phyloP scores from a whole-genome alignment of 2,888 invertebrate species.

The Thalpophila matura region DNA sequence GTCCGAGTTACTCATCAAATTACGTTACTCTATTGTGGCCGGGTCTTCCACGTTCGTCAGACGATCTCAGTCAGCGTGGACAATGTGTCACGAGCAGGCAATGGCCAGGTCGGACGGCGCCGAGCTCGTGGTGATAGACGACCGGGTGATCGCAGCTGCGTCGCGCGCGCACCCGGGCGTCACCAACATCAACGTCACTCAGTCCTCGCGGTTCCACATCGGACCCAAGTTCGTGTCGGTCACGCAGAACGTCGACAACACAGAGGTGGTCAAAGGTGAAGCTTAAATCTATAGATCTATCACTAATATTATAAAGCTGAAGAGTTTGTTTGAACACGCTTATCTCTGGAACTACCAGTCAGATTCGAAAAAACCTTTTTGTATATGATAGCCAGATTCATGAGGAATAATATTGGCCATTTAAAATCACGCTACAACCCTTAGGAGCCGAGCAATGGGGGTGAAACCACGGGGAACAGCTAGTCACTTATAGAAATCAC shows the following conservation, averaged over 20 bases:
- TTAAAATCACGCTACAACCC: too few species aligned
- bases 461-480: too few species aligned
- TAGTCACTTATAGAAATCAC: too few species aligned
- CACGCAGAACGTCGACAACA: constrained; percentile 82
- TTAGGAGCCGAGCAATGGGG: too few species aligned
- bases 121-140: constrained; percentile 75
- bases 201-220: constrained; percentile 80
- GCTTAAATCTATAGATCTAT: too few species aligned
- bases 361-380: too few species aligned
- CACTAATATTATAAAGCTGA: too few species aligned
- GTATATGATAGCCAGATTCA: too few species aligned
- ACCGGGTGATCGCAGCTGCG: constrained; percentile 61
- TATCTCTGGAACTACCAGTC: too few species aligned
- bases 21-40: constrained; percentile 65
- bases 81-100: constrained; percentile 68
- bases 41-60: constrained; percentile 59
- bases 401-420: too few species aligned
- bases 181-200: constrained; percentile 77
- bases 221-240: constrained; percentile 83
- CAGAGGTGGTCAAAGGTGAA: constrained; percentile 85
- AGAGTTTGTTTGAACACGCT: too few species aligned
- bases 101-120: constrained; percentile 66
- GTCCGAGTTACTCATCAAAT: constrained; percentile 61
- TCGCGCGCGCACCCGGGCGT: constrained; percentile 68
- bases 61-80: constrained; percentile 61